Base-by-base conservation (phyloP, 2,113 vertebrate species). In the Verasper variegatus region DNA sequence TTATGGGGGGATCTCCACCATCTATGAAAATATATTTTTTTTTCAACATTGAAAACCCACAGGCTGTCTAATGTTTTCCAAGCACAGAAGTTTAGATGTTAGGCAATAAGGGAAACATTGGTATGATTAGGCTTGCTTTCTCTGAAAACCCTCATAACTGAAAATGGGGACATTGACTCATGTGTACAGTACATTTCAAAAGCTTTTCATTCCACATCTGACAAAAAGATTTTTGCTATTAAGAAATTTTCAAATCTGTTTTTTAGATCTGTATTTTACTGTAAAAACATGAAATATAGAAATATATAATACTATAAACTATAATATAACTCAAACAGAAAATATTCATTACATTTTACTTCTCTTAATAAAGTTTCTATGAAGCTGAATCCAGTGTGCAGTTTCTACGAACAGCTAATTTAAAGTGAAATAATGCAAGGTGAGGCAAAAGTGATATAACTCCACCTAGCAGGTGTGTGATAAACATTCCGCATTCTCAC, bases 21-120 rank as follows among this genome's bases (percentile, higher is more conserved):
- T 74, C 20, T 45, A 64, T 84, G 55, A 90, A 80, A 66, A 73
- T 26, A 20, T 27, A 59, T 31, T 5, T 62, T 73, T 80, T 78
- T 83, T 80, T 37, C 35, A 9, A 77, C 15, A 14, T 60, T 68
- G 58, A n/a, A 78, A 74, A 84, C 75, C 67, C 67, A 14, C 76
- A 78, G n/a, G 5, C 57, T 74, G 70, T 18, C 63, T 90, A 67
- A 90, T 84, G 57, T 90, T 89, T 90, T 90, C 86, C 91, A 86
- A 89, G 27, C 69, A 59, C 59, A 79, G 17, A 82, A 73, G 17
- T 86, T 84, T 57, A 69, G 42, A 69, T 73, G 64, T 90, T 51
- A 62, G 35, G 84, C 71, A 90, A 91, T 52, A 35, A 71, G 42
- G 86, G 78, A 74, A 87, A 91, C 47, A 52, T 71, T 17, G 10